phyloP scores from a whole-genome alignment of 2,888 invertebrate species.

The Dyspetes luteomarginatus region DNA sequence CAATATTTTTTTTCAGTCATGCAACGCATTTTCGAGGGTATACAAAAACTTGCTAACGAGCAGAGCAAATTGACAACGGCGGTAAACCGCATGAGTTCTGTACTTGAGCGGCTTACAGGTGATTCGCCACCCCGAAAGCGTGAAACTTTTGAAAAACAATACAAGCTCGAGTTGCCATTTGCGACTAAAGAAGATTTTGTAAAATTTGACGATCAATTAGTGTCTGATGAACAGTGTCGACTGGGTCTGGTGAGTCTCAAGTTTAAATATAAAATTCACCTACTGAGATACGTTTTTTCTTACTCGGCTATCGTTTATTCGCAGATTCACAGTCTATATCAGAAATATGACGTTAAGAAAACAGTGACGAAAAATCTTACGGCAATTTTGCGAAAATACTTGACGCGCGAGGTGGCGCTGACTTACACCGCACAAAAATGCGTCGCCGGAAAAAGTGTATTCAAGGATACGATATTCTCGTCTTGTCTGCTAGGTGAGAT shows the following conservation, averaged over 20 bases:
- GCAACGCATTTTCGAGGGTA: slow-evolving; percentile 22
- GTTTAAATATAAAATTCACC: background rate
- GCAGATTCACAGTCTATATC: slow-evolving; percentile 14
- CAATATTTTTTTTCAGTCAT: slow-evolving; percentile 19
- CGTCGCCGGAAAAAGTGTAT: slow-evolving; percentile 23
- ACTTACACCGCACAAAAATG: slow-evolving; percentile 49
- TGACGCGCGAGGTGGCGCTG: slow-evolving; percentile 40
- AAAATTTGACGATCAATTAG: slow-evolving; percentile 18
- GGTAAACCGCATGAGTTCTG: slow-evolving; percentile 24
- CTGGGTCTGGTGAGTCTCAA: slow-evolving; percentile 12
- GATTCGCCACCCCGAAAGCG: slow-evolving; percentile 11
- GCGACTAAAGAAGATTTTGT: slow-evolving; percentile 30
- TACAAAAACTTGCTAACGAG: slow-evolving; percentile 34
- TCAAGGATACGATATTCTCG: slow-evolving; percentile 43
- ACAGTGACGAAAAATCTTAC: slow-evolving; percentile 42
- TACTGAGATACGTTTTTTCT: background rate
- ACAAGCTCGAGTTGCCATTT: slow-evolving; percentile 39
- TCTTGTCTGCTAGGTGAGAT: slow-evolving; percentile 31
- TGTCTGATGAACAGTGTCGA: slow-evolving; percentile 10
- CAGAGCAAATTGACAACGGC: slow-evolving; percentile 22
- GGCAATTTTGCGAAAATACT: slow-evolving; percentile 34
- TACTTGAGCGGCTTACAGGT: slow-evolving; percentile 9
- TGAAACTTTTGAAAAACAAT: slow-evolving; percentile 37
- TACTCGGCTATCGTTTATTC: background rate
- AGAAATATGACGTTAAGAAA: slow-evolving; percentile 44